Conservation (phyloP, 2,113 vertebrate genomes). For the Entelurus aequoreus region DNA sequence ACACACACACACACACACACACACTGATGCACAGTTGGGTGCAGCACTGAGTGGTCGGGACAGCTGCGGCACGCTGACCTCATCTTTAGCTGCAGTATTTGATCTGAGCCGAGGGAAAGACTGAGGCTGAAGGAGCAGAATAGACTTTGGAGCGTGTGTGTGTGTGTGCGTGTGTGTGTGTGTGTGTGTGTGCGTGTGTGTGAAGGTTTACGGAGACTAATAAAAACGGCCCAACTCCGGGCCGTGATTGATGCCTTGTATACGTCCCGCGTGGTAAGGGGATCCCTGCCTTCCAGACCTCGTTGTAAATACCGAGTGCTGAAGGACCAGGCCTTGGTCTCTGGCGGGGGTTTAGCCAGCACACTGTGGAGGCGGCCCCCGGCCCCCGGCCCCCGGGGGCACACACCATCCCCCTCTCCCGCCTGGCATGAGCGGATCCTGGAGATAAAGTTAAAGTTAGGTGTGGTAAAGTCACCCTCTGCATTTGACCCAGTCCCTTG, state of each 20-base stretch:
- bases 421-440: conserved; percentile 16
- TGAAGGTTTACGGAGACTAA: conserved; percentile 36
- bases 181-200: conserved; percentile 7
- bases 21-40: conserved; percentile 5
- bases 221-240: conserved; percentile 42
- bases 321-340: conserved; percentile 56
- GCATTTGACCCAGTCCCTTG: too few relatives aligned
- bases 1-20: conserved; percentile 15
- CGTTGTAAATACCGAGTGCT: conserved; percentile 55
- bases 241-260: conserved; percentile 63
- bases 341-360: conserved; percentile 42
- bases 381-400: conserved; percentile 7
- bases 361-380: conserved; percentile 14
- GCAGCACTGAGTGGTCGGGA: conserved; percentile 50
- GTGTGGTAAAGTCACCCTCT: too few relatives aligned
- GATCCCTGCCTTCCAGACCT: conserved; percentile 56
- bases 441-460: too few relatives aligned
- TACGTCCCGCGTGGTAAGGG: conserved; percentile 58
- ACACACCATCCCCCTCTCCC: conserved; percentile 31
- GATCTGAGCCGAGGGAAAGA: conserved; percentile 51
- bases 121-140: conserved; percentile 55
- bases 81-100: conserved; percentile 51
- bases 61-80: conserved; percentile 68
- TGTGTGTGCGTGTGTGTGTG: conserved; percentile 7
- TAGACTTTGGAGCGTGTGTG: conserved; percentile 34